A percentile compares a stretch with the other conserved stretches of the same genome.
phyloP scores from a whole-genome alignment of 2,797 vertebrate species.

The Fratercula arctica region DNA sequence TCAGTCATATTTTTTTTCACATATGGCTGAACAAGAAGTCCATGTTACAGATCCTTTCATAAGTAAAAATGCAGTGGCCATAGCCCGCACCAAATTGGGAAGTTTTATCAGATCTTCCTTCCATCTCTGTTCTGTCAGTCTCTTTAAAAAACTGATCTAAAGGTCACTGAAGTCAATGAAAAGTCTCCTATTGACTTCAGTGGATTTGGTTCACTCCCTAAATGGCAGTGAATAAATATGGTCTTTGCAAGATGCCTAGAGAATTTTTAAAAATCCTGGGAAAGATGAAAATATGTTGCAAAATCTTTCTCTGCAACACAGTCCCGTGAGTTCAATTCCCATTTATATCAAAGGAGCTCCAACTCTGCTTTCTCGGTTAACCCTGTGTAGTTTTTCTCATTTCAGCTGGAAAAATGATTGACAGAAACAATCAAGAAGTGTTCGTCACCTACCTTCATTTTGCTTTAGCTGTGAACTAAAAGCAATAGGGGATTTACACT shows the following conservation, averaged over 20 bases:
- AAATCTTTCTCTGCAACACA: not conserved
- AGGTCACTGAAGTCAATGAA: slow-evolving; percentile 62
- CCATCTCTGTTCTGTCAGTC: not conserved
- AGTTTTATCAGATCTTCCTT: slow-evolving; percentile 4
- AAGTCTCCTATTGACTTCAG: slow-evolving; percentile 38
- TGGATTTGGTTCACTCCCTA: slow-evolving; percentile 8
- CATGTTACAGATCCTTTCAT: not conserved
- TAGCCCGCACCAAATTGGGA: not conserved
- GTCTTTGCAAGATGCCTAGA: slow-evolving; percentile 16
- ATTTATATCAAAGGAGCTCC: slow-evolving; percentile 5
- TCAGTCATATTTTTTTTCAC: not conserved
- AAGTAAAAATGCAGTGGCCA: not conserved
- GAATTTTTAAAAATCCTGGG: not conserved
- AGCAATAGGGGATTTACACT: slow-evolving; percentile 47
- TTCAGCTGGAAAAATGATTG: slow-evolving; percentile 60
- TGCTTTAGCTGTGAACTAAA: slow-evolving; percentile 45
- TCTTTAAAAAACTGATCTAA: slow-evolving; percentile 29
- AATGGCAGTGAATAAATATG: slow-evolving; percentile 43
- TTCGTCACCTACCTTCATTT: slow-evolving; percentile 24
- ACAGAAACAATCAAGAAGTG: slow-evolving; percentile 68
- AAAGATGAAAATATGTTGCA: not conserved
- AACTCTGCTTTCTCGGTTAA: slow-evolving; percentile 52
- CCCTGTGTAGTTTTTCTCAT: slow-evolving; percentile 54
- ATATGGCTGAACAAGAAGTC: not conserved
- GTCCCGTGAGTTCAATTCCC: slow-evolving; percentile 25